A percentile compares a stretch with the other conserved stretches of the same genome.
phyloP scores from a whole-genome alignment of 2,888 invertebrate species.

The Fragum whitleyi region DNA sequence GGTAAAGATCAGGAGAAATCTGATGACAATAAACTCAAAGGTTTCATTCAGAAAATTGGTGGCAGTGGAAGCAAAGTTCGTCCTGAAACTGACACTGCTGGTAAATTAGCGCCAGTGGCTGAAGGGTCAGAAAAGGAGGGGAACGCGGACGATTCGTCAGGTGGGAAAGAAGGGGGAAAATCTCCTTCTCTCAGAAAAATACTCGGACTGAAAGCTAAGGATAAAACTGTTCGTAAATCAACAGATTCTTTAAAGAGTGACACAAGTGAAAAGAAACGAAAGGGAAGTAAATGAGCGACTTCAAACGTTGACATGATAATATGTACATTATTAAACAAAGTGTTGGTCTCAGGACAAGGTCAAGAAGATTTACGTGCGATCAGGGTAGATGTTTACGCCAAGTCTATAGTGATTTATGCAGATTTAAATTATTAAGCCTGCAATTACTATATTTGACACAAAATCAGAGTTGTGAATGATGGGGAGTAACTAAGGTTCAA shows the following conservation, averaged over 20 bases:
- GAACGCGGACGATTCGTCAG: conserved; percentile 51
- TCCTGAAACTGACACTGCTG: conserved; percentile 49
- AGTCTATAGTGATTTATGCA: background rate
- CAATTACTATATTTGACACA: background rate
- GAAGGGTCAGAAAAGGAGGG: conserved; percentile 47
- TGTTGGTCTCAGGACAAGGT: background rate
- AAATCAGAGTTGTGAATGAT: background rate
- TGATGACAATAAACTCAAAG: conserved; percentile 55
- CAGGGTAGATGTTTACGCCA: background rate
- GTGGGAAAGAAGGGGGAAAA: conserved; percentile 67
- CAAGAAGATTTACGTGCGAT: background rate
- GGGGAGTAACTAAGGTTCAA: no score
- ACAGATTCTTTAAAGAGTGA: conserved; percentile 63
- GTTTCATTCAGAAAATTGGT: conserved; percentile 62
- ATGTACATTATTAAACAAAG: no score
- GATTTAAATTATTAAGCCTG: background rate
- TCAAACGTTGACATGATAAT: no score
- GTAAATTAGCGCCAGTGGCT: conserved; percentile 60
- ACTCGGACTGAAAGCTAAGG: conserved; percentile 74
- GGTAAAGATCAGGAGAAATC: conserved; percentile 48
- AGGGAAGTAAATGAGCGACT: conserved; percentile 58
- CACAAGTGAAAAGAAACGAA: conserved; percentile 51
- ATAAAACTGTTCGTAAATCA: conserved; percentile 68
- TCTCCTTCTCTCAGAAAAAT: conserved; percentile 74
- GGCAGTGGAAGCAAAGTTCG: conserved; percentile 62